These are phyloP conservation scores for Zhuqinia jingwanae DNA, from an alignment of 2,888 invertebrate genomes.

Conservation along the genomic window DNA sequence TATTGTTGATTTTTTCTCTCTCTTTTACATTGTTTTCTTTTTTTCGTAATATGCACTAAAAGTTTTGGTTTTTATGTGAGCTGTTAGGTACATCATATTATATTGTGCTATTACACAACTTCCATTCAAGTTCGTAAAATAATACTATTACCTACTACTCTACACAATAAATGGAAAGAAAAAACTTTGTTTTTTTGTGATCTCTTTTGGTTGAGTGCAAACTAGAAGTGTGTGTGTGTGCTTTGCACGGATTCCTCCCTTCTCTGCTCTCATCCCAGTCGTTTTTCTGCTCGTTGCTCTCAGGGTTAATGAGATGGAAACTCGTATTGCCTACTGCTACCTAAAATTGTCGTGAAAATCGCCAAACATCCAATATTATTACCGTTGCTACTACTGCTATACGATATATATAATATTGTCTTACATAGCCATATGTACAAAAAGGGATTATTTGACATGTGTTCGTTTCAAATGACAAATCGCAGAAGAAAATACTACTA, in stretches of 20 bases:
- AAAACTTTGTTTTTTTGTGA: conserved; percentile 28
- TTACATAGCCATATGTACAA: no score
- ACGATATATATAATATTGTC: no score
- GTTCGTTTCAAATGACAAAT: no score
- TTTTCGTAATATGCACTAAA: not conserved
- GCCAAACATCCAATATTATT: no score
- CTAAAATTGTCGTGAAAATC: conserved; percentile 4
- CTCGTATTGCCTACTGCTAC: not conserved
- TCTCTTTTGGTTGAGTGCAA: not conserved
- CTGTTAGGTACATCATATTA: not conserved
- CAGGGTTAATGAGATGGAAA: conserved; percentile 62
- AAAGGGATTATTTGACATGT: no score
- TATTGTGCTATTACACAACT: not conserved
- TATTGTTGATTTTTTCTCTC: no score
- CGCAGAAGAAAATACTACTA: no score
- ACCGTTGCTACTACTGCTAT: no score
- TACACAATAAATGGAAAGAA: conserved; percentile 6
- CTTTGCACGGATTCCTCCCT: conserved; percentile 15
- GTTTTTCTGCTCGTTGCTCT: conserved; percentile 50
- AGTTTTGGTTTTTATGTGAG: conserved; percentile 8
- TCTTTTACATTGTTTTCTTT: no score
- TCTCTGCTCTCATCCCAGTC: not conserved
- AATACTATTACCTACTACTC: no score
- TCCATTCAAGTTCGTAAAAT: not conserved
- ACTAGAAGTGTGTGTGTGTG: not conserved